phyloP scores from a whole-genome alignment of 1,140 invertebrate genomes.

The Pseudomyrmex gracilis region DNA sequence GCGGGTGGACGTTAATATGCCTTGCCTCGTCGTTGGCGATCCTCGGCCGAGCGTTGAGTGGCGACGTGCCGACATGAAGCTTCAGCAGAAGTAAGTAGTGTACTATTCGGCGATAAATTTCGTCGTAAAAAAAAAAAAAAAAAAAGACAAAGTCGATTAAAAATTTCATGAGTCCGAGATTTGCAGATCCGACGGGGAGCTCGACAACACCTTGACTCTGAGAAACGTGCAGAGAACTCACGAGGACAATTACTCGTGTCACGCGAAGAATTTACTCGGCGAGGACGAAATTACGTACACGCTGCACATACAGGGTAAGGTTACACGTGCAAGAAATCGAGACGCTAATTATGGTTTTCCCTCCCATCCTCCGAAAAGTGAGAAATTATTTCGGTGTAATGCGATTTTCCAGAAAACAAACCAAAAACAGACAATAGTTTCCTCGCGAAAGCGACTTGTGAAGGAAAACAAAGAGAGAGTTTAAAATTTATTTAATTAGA shows the following conservation, averaged over 20 bases:
- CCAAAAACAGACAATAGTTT: too few species aligned
- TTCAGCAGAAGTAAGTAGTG: slow-evolving; percentile 81
- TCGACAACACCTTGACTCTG: slow-evolving; percentile 88
- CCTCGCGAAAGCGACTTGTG: not conserved
- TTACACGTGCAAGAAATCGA: not conserved
- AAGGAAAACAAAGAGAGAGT: too few species aligned
- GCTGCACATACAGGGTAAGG: slow-evolving; percentile 87
- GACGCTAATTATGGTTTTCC: not conserved
- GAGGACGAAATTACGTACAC: slow-evolving; percentile 88
- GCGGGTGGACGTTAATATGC: slow-evolving; percentile 86
- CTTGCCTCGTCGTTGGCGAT: slow-evolving; percentile 88
- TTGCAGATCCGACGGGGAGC: slow-evolving; percentile 83
- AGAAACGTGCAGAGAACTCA: slow-evolving; percentile 86
- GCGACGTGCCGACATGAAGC: slow-evolving; percentile 83
- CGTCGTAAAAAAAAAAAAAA: too few species aligned
- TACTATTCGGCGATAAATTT: not conserved
- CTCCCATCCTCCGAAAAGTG: too few species aligned
- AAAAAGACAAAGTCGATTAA: too few species aligned
- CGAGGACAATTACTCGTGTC: slow-evolving; percentile 89
- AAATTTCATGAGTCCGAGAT: slow-evolving; percentile 16
- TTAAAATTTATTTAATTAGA: too few species aligned
- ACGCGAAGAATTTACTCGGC: slow-evolving; percentile 87
- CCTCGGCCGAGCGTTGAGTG: slow-evolving; percentile 86
- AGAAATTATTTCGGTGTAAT: not conserved
- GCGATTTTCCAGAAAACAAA: too few species aligned